Conservation (phyloP, 1,140 invertebrate genomes). For the Neotoxoptera formosana region DNA sequence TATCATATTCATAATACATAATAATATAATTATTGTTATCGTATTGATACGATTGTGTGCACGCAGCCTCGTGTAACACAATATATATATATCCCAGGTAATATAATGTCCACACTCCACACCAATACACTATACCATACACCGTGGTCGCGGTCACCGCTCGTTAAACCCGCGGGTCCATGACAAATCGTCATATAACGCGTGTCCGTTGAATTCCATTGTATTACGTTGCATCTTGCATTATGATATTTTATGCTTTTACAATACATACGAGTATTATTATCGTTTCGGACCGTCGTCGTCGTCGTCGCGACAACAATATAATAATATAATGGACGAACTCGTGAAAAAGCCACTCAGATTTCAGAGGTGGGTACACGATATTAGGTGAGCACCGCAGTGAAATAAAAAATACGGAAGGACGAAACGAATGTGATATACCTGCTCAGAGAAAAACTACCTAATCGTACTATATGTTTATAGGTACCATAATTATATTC, state of each 20-base stretch:
- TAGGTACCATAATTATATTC: background rate
- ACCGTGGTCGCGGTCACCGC: background rate
- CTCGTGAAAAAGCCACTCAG: constrained; percentile 34
- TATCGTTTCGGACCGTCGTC: background rate
- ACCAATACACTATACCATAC: background rate
- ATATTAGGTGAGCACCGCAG: background rate
- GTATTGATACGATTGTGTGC: no score
- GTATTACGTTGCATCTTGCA: background rate
- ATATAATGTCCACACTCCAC: background rate
- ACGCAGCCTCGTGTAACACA: background rate
- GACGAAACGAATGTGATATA: background rate
- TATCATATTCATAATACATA: background rate
- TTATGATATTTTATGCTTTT: background rate
- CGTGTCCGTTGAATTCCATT: constrained; percentile 41
- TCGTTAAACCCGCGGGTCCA: constrained; percentile 21
- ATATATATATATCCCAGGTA: background rate
- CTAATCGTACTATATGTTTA: background rate
- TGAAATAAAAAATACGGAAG: background rate
- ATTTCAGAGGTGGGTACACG: constrained; percentile 30
- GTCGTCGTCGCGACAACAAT: background rate
- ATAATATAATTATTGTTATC: background rate
- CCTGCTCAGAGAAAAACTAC: background rate
- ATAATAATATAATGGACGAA: background rate
- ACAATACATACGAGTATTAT: no score
- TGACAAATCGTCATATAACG: constrained; percentile 43